phyloP scores from a whole-genome alignment of 2,888 invertebrate genomes.

The Drosophila infuscata region DNA sequence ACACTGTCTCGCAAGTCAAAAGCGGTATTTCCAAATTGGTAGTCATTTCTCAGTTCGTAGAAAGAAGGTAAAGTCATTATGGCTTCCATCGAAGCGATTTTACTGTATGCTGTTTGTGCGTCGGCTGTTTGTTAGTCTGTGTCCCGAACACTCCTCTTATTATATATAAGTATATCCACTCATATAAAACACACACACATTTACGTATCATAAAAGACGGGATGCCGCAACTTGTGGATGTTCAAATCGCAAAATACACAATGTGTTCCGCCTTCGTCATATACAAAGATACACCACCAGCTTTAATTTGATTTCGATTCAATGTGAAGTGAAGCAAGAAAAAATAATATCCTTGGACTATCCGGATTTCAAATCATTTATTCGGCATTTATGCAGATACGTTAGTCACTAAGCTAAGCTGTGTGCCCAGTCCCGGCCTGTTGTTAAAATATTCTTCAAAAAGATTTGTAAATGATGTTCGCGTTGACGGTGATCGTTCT shows the following conservation, averaged over 20 bases:
- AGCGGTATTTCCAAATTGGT: constrained; percentile 81
- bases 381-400: constrained; percentile 7
- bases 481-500: constrained; percentile 78
- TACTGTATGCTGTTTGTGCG: constrained; percentile 68
- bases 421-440: constrained; percentile 12
- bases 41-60: constrained; percentile 84
- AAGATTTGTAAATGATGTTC: constrained; percentile 60
- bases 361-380: constrained; percentile 52
- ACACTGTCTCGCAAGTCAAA: constrained; percentile 82
- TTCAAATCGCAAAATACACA: constrained; percentile 84
- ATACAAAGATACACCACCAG: constrained; percentile 63
- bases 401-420: background rate
- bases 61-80: constrained; percentile 83
- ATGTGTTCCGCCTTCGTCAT: constrained; percentile 83
- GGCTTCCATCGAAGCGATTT: constrained; percentile 84
- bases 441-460: constrained; percentile 42
- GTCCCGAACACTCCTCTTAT: constrained; percentile 80
- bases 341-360: constrained; percentile 49
- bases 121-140: constrained; percentile 79
- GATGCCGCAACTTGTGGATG: constrained; percentile 81
- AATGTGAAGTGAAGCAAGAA: constrained; percentile 64
- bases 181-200: constrained; percentile 46
- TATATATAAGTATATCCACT: constrained; percentile 71
- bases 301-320: constrained; percentile 79
- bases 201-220: constrained; percentile 74